Percentiles rank a stretch among this genome's conserved stretches.
Evolutionary conservation across 2,888 invertebrate genomes (phyloP).

Genomic region (Lucinisca nassula): DNA sequence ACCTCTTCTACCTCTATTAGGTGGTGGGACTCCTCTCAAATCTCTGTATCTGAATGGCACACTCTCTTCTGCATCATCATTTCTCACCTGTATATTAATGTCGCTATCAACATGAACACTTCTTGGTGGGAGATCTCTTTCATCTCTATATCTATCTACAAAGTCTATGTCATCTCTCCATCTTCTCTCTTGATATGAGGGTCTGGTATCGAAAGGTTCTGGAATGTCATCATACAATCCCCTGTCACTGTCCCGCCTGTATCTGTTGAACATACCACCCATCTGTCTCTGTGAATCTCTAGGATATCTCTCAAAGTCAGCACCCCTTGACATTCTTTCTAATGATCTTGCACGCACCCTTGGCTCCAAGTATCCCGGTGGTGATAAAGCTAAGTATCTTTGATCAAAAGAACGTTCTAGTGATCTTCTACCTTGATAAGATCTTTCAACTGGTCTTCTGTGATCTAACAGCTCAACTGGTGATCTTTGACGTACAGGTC

Average conservation of each 20-base stretch:
- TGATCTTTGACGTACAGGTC: neutral
- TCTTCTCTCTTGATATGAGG: neutral
- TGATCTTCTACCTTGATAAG: neutral
- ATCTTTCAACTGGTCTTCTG: neutral
- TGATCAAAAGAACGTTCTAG: neutral
- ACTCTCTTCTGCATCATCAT: neutral
- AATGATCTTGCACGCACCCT: neutral
- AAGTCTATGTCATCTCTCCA: neutral
- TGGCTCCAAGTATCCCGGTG: neutral
- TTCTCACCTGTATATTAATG: neutral
- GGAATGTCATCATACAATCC: neutral
- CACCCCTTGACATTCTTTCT: neutral
- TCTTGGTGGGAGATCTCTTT: neutral
- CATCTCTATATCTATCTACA: neutral
- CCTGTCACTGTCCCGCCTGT: neutral
- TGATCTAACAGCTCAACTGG: neutral
- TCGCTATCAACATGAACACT: neutral
- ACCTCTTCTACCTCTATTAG: neutral
- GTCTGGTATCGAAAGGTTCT: neutral
- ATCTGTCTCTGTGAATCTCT: neutral
- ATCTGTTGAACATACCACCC: neutral
- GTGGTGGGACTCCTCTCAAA: neutral
- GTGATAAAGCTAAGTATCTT: neutral
- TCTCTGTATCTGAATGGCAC: neutral
- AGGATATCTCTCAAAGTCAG: neutral